phyloP scores from a whole-genome alignment of 2,888 invertebrate genomes.

The Lucinisca nassula region DNA sequence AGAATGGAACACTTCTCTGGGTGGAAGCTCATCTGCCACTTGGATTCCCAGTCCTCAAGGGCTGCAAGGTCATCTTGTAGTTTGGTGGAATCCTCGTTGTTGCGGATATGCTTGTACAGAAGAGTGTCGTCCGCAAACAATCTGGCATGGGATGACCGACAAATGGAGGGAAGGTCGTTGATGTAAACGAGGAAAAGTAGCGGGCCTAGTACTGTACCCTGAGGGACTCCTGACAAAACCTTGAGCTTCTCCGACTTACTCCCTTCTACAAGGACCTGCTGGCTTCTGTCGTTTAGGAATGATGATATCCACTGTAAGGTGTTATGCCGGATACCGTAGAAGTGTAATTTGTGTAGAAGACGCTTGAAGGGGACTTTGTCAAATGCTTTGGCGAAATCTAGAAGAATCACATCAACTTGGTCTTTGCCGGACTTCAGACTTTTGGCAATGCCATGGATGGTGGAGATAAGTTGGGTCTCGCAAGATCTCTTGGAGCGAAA shows the following conservation, averaged over 20 bases:
- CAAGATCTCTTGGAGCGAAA: background rate
- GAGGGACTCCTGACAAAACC: no score
- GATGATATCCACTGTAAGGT: background rate
- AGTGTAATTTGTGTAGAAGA: background rate
- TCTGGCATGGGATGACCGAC: no score
- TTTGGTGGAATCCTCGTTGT: no score
- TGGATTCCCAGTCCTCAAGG: slow-evolving; percentile 36
- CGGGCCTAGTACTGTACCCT: background rate
- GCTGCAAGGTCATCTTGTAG: slow-evolving; percentile 34
- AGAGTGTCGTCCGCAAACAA: background rate
- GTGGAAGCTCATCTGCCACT: slow-evolving; percentile 46
- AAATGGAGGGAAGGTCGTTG: background rate
- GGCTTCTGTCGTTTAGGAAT: background rate
- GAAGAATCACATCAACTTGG: no score
- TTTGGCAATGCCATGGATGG: background rate
- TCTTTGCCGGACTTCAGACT: background rate
- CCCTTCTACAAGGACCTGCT: background rate
- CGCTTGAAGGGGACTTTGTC: background rate
- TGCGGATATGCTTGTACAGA: no score
- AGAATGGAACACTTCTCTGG: no score
- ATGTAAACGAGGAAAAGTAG: background rate
- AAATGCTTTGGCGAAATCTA: background rate
- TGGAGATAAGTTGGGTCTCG: background rate
- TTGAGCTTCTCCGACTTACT: background rate
- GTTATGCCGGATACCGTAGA: background rate